Conservation (phyloP, 2,113 vertebrate genomes). For the Probosciger aterrimus region DNA sequence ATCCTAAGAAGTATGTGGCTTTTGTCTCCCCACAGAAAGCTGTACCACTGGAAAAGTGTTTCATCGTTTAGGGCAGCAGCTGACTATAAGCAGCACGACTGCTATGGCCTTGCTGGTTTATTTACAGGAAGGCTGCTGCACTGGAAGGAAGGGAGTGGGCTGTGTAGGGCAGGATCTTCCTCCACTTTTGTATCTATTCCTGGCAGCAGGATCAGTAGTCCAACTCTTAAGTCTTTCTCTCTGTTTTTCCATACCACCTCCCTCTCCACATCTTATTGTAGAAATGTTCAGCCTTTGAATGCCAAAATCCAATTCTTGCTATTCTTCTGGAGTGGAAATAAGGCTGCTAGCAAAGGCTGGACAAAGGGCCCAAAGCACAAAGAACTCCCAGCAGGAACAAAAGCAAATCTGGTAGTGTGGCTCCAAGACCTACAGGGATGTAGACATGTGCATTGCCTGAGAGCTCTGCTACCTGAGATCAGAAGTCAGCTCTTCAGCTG, state of each 20-base stretch:
- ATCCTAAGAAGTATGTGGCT: not conserved
- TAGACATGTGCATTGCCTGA: fast-evolving
- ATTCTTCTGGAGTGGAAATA: not conserved
- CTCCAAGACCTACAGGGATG: not conserved
- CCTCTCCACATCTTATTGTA: not conserved
- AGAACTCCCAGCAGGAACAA: fast-evolving
- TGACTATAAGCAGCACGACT: not conserved
- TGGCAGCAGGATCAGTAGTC: not conserved
- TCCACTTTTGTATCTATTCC: not conserved
- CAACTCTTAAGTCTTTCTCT: not conserved
- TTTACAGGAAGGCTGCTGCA: not conserved
- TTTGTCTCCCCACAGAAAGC: not conserved
- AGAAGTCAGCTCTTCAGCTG: not conserved
- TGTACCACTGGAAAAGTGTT: not conserved
- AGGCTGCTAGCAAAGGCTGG: not conserved
- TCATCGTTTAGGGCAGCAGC: not conserved
- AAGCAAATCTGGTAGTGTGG: not conserved
- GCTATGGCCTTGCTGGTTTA: not conserved
- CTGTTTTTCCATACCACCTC: not conserved
- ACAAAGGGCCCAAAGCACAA: not conserved
- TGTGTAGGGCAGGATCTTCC: not conserved
- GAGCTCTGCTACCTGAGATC: not conserved
- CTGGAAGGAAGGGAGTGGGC: not conserved
- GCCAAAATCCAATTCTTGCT: not conserved
- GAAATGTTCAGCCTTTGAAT: not conserved